These are phyloP conservation scores for Lordiphosa collinella DNA, from an alignment of 1,140 invertebrate species.

Conservation along the genomic window DNA sequence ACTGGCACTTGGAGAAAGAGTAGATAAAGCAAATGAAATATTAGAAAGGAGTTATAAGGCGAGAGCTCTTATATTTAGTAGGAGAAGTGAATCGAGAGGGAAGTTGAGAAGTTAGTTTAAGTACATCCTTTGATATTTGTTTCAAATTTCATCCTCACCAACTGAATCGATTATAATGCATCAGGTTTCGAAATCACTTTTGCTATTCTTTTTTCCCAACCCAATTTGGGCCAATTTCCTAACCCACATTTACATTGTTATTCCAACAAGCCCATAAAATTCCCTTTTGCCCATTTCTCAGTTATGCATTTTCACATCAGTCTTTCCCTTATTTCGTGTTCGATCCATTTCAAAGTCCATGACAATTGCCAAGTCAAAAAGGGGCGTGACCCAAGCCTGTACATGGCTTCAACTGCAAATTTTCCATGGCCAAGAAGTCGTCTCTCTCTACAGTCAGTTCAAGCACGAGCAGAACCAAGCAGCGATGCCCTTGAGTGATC, in stretches of 20 bases:
- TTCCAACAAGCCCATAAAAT: too few relatives aligned
- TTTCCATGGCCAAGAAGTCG: constrained; percentile 36
- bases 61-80: too few relatives aligned
- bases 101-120: too few relatives aligned
- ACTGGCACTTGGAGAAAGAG: constrained; percentile 9
- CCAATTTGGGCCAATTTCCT: background rate
- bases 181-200: too few relatives aligned
- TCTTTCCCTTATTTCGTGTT: background rate
- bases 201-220: too few relatives aligned
- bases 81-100: too few relatives aligned
- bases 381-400: constrained; percentile 47
- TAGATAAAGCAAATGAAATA: too few relatives aligned
- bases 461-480: constrained; percentile 45
- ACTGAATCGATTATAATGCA: too few relatives aligned
- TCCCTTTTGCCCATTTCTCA: background rate
- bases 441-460: constrained; percentile 14
- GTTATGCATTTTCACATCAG: background rate
- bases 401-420: constrained; percentile 36
- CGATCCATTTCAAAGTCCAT: constrained; percentile 17
- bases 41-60: too few relatives aligned
- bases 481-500: constrained; percentile 62
- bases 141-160: too few relatives aligned
- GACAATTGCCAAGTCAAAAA: constrained; percentile 50
- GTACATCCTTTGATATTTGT: too few relatives aligned
- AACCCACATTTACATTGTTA: background rate